phyloP scores from a whole-genome alignment of 2,888 invertebrate genomes.

The Trachelus troglodyta region DNA sequence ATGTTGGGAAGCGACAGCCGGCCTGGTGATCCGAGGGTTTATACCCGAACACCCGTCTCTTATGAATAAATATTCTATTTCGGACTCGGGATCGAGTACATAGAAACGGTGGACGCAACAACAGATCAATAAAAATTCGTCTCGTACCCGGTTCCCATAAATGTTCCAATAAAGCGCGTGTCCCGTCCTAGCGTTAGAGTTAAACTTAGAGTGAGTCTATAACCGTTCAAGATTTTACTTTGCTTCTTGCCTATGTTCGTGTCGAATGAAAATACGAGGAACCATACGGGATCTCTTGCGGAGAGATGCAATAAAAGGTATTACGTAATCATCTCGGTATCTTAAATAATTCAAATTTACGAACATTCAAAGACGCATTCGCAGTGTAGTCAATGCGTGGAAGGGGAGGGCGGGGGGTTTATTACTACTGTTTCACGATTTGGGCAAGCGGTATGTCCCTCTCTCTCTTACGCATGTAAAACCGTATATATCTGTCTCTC shows the following conservation, averaged over 20 bases:
- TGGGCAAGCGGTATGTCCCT: background rate
- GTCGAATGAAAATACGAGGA: background rate
- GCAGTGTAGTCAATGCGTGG: background rate
- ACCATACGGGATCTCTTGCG: background rate
- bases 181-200: background rate
- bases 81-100: constrained; percentile 37
- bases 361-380: background rate
- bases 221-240: background rate
- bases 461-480: background rate
- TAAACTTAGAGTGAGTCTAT: background rate
- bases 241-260: background rate
- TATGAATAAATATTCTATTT: constrained; percentile 60
- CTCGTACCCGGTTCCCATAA: constrained; percentile 47
- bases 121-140: constrained; percentile 62
- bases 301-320: background rate
- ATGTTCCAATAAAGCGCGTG: constrained; percentile 52
- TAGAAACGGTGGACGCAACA: constrained; percentile 43
- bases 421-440: background rate
- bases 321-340: background rate
- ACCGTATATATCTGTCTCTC: background rate
- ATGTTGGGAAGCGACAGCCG: constrained; percentile 45
- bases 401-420: background rate
- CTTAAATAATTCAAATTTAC: background rate
- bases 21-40: constrained; percentile 50
- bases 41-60: constrained; percentile 36